phyloP scores from a whole-genome alignment of 37 sponge, comb jelly and placozoan species.

The Hormiphora californensis region DNA sequence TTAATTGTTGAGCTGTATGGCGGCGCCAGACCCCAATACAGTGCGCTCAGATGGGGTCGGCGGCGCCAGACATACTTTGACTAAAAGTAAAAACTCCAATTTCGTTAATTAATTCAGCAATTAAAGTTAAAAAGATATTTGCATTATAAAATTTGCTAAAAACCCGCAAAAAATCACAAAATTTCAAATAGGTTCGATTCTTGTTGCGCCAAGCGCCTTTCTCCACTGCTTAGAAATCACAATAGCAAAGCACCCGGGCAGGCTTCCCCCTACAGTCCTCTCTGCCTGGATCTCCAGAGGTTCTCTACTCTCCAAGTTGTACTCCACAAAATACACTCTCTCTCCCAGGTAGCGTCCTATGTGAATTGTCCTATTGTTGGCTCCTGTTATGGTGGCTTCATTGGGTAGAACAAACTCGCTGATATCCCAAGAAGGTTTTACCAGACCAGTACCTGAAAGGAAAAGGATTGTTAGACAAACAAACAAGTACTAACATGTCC shows the following conservation, averaged over 20 bases:
- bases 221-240: background rate
- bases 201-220: background rate
- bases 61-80: too few species aligned
- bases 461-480: too few species aligned
- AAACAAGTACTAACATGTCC: too few species aligned
- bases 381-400: background rate
- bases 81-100: background rate
- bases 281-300: background rate
- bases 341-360: background rate
- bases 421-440: background rate
- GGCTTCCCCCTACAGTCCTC: background rate
- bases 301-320: background rate
- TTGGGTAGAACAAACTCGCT: slow-evolving; percentile 37
- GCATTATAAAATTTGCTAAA: background rate
- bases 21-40: too few species aligned
- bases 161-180: background rate
- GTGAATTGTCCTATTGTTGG: background rate
- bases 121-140: background rate
- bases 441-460: background rate
- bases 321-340: background rate
- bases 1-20: too few species aligned
- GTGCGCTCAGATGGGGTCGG: too few species aligned
- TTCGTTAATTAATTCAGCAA: background rate
- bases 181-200: background rate
- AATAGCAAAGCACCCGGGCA: slow-evolving; percentile 26